phyloP scores from a whole-genome alignment of 2,113 vertebrate genomes.

The Ictalurus furcatus region DNA sequence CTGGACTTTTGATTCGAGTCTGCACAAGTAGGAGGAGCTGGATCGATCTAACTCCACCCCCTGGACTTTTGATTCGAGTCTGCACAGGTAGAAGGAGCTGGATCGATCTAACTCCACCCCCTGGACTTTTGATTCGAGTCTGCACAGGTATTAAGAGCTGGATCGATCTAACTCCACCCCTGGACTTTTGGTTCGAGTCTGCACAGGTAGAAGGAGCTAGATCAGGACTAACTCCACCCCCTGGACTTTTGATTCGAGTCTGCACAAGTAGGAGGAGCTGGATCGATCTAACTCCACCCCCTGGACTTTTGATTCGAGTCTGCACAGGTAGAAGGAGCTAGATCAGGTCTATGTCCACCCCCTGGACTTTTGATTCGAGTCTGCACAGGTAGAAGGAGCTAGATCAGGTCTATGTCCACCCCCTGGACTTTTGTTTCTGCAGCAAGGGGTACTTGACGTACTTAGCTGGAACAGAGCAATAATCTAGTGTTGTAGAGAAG shows the following conservation, averaged over 20 bases:
- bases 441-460: not conserved
- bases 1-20: too few species aligned
- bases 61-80: too few species aligned
- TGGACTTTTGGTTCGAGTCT: not conserved
- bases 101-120: not conserved
- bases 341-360: not conserved
- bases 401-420: not conserved
- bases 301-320: not conserved
- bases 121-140: not conserved
- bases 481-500: not conserved
- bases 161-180: not conserved
- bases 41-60: not conserved
- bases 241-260: not conserved
- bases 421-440: not conserved
- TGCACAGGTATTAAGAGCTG: not conserved
- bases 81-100: not conserved
- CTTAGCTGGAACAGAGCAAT: not conserved
- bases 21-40: too few species aligned
- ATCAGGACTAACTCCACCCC: not conserved
- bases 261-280: not conserved
- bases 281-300: not conserved
- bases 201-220: too few species aligned
- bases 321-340: not conserved
- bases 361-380: not conserved
- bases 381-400: not conserved